Conservation (phyloP, 2,113 vertebrate species). For the Prunella fulvescens region DNA sequence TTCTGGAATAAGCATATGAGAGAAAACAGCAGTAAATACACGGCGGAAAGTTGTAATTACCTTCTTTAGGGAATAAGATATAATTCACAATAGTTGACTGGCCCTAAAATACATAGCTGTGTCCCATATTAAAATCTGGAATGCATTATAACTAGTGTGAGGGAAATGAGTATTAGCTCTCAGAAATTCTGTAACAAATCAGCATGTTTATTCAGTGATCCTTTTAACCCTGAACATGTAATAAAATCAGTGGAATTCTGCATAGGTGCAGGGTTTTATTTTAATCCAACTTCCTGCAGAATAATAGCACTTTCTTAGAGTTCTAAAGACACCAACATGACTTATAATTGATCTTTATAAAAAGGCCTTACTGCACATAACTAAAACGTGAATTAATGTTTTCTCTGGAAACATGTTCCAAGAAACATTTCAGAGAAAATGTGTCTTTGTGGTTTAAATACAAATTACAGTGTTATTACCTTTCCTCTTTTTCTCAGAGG, state of each 20-base stretch:
- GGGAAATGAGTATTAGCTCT: conserved; percentile 6
- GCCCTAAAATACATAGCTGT: not conserved
- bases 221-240: conserved; percentile 22
- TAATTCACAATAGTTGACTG: conserved; percentile 17
- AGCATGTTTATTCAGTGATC: conserved; percentile 8
- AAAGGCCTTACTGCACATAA: not conserved
- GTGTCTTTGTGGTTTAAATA: not conserved
- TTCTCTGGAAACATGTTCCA: not conserved
- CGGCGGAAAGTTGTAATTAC: not conserved
- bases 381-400: not conserved
- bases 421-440: conserved; percentile 6
- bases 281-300: not conserved
- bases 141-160: not conserved
- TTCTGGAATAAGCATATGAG: conserved; percentile 2
- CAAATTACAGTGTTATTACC: not conserved
- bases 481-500: not conserved
- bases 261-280: conserved; percentile 1
- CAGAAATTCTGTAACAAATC: conserved; percentile 29
- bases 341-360: not conserved
- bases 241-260: conserved; percentile 27
- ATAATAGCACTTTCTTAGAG: not conserved
- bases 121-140: conserved; percentile 42
- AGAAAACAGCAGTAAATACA: conserved; percentile 13
- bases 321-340: not conserved
- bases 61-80: not conserved